Percentiles rank a stretch among this genome's conserved stretches.
Conservation (phyloP, 2,797 vertebrate species). For the Ceyx erithaca region DNA sequence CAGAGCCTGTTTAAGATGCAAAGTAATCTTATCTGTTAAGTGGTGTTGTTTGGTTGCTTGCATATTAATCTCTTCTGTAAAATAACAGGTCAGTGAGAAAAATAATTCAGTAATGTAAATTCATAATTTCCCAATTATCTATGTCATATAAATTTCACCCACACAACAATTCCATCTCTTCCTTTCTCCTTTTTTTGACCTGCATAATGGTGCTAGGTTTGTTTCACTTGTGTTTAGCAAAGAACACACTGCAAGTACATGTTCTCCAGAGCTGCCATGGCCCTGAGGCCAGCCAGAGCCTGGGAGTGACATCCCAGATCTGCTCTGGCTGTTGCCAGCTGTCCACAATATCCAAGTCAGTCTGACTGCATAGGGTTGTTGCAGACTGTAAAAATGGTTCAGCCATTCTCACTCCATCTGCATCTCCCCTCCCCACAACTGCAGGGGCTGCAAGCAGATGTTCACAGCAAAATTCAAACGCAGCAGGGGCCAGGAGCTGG, state of each 20-base stretch:
- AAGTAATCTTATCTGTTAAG: neutral
- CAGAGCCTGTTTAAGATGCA: neutral
- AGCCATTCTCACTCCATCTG: fast-evolving
- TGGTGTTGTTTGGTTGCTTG: neutral
- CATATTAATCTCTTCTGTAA: neutral
- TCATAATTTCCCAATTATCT: neutral
- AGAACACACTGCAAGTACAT: fast-evolving
- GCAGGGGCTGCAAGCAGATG: neutral
- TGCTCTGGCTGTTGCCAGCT: neutral
- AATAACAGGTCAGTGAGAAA: neutral
- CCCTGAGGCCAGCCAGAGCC: neutral
- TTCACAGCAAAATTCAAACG: neutral
- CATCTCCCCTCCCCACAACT: neutral
- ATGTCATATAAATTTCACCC: neutral
- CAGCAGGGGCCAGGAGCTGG: neutral
- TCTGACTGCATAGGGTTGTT: neutral
- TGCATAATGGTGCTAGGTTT: neutral
- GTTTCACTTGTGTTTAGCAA: neutral
- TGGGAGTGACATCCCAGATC: neutral
- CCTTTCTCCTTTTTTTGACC: neutral
- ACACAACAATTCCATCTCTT: neutral
- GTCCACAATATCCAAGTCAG: fast-evolving
- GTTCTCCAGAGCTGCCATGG: fast-evolving
- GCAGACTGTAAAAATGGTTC: neutral
- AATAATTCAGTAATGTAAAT: neutral